Conservation (phyloP, 1,140 invertebrate genomes). For the Polyergus mexicanus region DNA sequence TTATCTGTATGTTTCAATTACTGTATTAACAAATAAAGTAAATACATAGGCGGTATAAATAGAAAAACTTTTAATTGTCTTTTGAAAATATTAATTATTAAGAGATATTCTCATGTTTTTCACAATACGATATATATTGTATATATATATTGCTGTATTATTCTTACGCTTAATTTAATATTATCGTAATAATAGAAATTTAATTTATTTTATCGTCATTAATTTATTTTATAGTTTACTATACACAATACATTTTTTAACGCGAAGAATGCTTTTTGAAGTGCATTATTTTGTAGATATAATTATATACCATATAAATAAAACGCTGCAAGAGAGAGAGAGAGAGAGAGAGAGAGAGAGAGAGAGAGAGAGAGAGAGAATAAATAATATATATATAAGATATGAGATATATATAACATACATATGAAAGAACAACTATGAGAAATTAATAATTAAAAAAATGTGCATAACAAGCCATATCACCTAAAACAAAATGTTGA, state of each 20-base stretch:
- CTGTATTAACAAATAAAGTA: not conserved
- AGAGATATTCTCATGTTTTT: not conserved
- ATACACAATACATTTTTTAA: not conserved
- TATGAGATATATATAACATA: not conserved
- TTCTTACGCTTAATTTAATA: not conserved
- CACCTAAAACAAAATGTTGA: not conserved
- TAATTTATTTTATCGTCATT: not conserved
- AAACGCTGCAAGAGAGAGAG: not conserved
- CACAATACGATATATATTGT: not conserved
- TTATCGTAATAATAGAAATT: not conserved
- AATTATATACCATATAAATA: not conserved
- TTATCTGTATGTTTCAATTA: not conserved
- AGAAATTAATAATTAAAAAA: slow-evolving; percentile 7
- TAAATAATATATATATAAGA: not conserved
- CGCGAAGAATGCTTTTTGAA: not conserved
- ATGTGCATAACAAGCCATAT: not conserved
- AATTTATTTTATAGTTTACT: not conserved
- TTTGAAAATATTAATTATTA: slow-evolving; percentile 17
- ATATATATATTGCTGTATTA: not conserved
- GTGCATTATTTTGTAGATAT: not conserved
- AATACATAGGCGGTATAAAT: not conserved
- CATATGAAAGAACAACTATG: not conserved
- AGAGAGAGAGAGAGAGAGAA: too few relatives aligned
- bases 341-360: too few relatives aligned
- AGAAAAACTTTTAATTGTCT: not conserved